Percentiles rank a stretch among this genome's conserved stretches.
phyloP scores from a whole-genome alignment of 2,888 invertebrate genomes.

The Drosophila fulvimacula region DNA sequence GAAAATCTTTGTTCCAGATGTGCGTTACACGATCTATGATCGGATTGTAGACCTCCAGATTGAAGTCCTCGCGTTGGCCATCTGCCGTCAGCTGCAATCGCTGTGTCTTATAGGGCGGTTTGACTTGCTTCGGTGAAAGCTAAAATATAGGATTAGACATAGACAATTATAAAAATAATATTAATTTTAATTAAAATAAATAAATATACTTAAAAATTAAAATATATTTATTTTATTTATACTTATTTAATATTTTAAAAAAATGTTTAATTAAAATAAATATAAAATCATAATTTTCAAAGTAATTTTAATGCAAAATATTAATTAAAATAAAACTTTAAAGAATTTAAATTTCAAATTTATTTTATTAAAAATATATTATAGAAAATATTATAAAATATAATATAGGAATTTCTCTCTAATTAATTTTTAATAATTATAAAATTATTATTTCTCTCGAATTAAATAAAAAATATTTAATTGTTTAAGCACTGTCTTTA shows the following conservation, averaged over 20 bases:
- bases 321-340: too few species aligned
- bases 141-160: background rate
- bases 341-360: too few species aligned
- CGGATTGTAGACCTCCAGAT: slow-evolving; percentile 85
- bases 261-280: too few species aligned
- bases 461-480: too few species aligned
- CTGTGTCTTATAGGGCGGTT: slow-evolving; percentile 87
- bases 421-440: too few species aligned
- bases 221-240: background rate
- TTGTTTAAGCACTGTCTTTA: too few species aligned
- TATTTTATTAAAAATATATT: too few species aligned
- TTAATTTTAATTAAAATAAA: background rate
- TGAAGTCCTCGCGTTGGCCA: slow-evolving; percentile 87
- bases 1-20: slow-evolving; percentile 81
- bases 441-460: too few species aligned
- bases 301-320: background rate
- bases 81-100: slow-evolving; percentile 84
- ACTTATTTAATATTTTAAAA: background rate
- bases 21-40: slow-evolving; percentile 84
- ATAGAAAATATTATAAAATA: too few species aligned
- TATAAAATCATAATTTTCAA: background rate
- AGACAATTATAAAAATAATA: background rate
- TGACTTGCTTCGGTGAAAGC: slow-evolving; percentile 88
- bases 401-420: too few species aligned
- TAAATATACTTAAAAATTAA: background rate